These are phyloP conservation scores for Scleropages formosus DNA, from an alignment of 2,797 vertebrate genomes.

Conservation along the genomic window DNA sequence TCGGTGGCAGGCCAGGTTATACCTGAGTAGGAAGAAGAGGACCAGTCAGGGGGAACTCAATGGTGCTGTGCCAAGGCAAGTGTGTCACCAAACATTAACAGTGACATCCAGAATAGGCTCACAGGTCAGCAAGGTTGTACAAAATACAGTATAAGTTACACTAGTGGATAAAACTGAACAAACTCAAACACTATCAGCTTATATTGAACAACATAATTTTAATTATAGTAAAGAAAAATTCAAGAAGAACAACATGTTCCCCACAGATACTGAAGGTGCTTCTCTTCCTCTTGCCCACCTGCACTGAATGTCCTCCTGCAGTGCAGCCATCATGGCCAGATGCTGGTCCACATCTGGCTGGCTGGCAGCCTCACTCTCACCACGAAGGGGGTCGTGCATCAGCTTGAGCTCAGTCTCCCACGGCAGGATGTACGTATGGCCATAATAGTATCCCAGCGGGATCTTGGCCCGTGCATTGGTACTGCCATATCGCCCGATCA, in stretches of 20 bases:
- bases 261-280: too few species aligned
- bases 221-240: too few species aligned
- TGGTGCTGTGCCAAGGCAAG: background rate
- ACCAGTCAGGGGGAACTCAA: background rate
- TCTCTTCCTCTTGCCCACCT: constrained; percentile 70
- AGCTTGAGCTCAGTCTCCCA: constrained; percentile 97
- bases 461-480: constrained; percentile 98
- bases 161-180: too few species aligned
- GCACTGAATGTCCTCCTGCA: constrained; percentile 98
- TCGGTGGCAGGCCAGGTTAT: constrained; percentile 95
- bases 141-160: background rate
- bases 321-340: constrained; percentile 92
- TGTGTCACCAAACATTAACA: background rate
- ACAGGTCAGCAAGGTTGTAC: background rate
- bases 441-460: constrained; percentile 95
- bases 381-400: constrained; percentile 91
- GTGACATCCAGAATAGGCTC: background rate
- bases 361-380: constrained; percentile 83
- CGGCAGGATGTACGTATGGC: constrained; percentile 94
- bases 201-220: too few species aligned
- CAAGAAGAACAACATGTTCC: too few species aligned
- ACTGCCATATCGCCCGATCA: constrained; percentile 96
- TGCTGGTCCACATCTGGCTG: constrained; percentile 96
- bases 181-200: too few species aligned
- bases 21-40: constrained; percentile 62